Conservation (phyloP, 2,797 vertebrate species). For the Chiroxiphia lanceolata region DNA sequence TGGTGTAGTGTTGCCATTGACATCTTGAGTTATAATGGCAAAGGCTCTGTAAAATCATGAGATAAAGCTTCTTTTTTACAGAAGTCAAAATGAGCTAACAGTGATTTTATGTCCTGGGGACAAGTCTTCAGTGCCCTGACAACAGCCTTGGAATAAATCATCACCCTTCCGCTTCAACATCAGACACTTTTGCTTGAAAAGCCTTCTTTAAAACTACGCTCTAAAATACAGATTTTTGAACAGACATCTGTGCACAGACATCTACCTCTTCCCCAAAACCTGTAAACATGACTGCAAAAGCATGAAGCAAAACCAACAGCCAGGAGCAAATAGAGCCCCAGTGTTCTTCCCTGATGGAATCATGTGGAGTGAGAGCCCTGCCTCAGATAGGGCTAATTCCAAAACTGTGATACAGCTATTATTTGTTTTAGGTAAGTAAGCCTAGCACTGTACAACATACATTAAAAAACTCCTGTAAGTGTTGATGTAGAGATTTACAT, state of each 20-base stretch:
- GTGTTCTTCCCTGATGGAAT: neutral
- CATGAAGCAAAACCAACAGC: neutral
- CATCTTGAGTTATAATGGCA: neutral
- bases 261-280: neutral
- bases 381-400: neutral
- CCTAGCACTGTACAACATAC: neutral
- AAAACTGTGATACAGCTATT: neutral
- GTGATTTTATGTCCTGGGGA: neutral
- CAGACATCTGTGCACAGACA: neutral
- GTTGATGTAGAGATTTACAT: neutral
- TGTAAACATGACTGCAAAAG: neutral
- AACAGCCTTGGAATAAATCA: neutral
- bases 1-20: neutral
- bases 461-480: neutral
- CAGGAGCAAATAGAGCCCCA: neutral
- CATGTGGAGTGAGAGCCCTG: neutral
- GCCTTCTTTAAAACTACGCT: neutral
- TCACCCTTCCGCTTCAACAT: neutral
- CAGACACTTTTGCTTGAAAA: neutral
- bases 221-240: neutral
- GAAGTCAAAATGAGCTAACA: neutral
- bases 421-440: neutral
- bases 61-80: neutral
- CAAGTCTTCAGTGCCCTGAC: neutral
- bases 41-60: neutral